A percentile compares a stretch with the other conserved stretches of the same genome.
Conservation (phyloP, 2,113 vertebrate species). For the Tachuris rubrigastra region DNA sequence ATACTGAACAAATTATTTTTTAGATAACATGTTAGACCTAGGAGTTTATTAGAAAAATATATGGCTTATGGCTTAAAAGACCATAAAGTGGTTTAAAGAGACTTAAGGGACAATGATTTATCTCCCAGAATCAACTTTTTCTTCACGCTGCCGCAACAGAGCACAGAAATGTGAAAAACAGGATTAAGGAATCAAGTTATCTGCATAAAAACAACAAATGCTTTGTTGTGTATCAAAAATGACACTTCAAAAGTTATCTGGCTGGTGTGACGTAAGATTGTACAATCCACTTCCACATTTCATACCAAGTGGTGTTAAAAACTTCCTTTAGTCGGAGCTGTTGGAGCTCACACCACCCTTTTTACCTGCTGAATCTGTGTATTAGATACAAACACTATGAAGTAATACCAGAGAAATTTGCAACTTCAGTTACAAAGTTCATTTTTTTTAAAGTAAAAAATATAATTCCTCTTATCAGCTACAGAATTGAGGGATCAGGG, state of each 20-base stretch:
- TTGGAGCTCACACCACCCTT: neutral
- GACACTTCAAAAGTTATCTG: conserved; percentile 5
- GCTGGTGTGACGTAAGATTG: neutral
- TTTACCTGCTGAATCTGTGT: neutral
- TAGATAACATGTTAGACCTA: conserved; percentile 16
- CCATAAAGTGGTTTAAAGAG: conserved; percentile 50
- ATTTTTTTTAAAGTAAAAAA: neutral
- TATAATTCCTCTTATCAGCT: neutral
- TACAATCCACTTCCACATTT: neutral
- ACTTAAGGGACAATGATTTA: conserved; percentile 50
- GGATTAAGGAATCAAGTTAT: conserved; percentile 33
- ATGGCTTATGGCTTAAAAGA: conserved; percentile 33
- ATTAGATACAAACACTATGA: neutral
- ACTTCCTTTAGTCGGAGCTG: neutral
- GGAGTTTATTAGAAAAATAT: conserved; percentile 54
- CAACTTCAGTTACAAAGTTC: neutral
- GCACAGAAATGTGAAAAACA: conserved; percentile 36
- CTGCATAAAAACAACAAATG: neutral
- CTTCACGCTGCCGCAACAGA: neutral
- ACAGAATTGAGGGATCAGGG: neutral
- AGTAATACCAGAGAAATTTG: neutral
- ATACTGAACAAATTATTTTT: conserved; percentile 37
- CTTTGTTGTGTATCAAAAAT: neutral
- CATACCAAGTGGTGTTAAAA: neutral
- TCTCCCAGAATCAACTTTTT: conserved; percentile 38